Evolutionary conservation across 2,797 vertebrate genomes (phyloP).

Genomic region (Uromys caudimaculatus): DNA sequence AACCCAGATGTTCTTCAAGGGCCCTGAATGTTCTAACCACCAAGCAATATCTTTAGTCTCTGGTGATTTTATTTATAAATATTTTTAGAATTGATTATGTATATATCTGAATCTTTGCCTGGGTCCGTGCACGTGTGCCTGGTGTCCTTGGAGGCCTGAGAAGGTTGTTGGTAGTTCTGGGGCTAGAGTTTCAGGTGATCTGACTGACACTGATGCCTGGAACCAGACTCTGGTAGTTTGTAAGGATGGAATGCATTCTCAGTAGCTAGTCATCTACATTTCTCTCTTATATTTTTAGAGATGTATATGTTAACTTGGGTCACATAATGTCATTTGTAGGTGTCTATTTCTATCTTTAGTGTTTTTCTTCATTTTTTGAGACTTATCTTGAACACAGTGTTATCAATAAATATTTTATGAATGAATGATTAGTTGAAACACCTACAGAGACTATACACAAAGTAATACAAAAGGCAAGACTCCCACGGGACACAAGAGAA

Average conservation of each 20-base stretch:
- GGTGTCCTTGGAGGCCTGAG: not conserved
- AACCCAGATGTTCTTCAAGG: not conserved
- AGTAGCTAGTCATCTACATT: not conserved
- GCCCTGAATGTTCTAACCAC: not conserved
- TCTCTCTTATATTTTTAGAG: not conserved
- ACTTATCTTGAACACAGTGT: not conserved
- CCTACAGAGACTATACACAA: not conserved
- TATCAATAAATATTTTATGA: conserved; percentile 29
- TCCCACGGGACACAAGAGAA: not conserved
- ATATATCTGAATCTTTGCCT: not conserved
- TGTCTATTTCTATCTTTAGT: not conserved
- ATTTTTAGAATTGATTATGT: not conserved
- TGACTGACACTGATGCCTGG: not conserved
- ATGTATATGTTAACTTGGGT: not conserved
- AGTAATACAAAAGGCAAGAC: not conserved
- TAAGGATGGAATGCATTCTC: not conserved
- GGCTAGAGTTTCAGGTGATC: not conserved
- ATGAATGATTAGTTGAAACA: not conserved
- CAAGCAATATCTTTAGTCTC: not conserved
- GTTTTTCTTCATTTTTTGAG: conserved; percentile 6
- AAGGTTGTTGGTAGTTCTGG: not conserved
- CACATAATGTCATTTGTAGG: not conserved
- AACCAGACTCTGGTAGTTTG: not conserved
- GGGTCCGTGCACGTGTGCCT: not conserved
- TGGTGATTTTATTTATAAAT: not conserved